phyloP scores from a whole-genome alignment of 2,113 vertebrate genomes.

The Rhynchomys soricoides region DNA sequence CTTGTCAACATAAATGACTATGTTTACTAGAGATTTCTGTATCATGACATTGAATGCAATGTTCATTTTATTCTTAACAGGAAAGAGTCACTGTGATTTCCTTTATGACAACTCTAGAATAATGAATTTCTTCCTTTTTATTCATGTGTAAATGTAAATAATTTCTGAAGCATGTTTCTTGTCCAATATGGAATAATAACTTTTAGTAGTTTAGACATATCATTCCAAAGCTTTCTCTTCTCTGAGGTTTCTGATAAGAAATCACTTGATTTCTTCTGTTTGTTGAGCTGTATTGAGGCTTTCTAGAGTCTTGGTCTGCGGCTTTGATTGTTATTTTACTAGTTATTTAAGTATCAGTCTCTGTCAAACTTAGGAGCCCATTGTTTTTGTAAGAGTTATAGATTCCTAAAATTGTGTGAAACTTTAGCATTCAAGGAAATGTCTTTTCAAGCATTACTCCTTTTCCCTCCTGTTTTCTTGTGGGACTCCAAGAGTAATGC shows the following conservation, averaged over 20 bases:
- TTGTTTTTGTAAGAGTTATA: neutral
- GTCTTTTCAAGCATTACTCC: neutral
- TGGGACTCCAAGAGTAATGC: rapidly evolving
- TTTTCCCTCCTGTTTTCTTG: neutral
- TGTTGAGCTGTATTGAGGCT: neutral
- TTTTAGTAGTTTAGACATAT: neutral
- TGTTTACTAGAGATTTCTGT: neutral
- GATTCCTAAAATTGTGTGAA: neutral
- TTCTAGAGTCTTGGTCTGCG: neutral
- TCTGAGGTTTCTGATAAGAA: neutral
- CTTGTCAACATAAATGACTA: neutral
- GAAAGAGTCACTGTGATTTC: neutral
- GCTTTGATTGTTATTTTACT: neutral
- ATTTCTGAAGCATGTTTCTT: neutral
- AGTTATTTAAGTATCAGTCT: too few species aligned
- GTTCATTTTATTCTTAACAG: too few species aligned
- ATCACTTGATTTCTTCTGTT: neutral
- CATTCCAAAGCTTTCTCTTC: neutral
- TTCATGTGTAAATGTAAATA: neutral
- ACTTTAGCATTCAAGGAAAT: neutral
- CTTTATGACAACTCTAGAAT: neutral
- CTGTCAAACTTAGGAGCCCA: neutral
- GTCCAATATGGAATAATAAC: neutral
- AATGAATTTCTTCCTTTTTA: neutral
- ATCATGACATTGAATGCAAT: neutral